A percentile compares a stretch with the other conserved stretches of the same genome.
phyloP scores from a whole-genome alignment of 1,140 invertebrate genomes.

The Charaxes varanes region DNA sequence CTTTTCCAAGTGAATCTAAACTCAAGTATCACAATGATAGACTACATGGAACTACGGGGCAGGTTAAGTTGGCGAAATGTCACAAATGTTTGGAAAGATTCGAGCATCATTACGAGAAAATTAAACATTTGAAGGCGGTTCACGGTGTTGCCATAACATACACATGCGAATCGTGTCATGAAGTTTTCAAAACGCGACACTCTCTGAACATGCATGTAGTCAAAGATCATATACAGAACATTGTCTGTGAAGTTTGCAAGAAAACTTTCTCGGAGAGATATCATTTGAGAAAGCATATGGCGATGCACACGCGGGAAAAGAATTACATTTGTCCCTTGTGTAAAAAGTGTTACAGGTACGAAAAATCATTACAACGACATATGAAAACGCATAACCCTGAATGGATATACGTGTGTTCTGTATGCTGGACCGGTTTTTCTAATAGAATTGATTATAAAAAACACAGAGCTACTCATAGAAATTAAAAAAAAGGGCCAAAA shows the following conservation, averaged over 20 bases:
- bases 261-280: slow-evolving; percentile 10
- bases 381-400: slow-evolving; percentile 13
- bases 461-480: slow-evolving; percentile 2
- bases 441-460: slow-evolving; percentile 2
- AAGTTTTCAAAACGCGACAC: slow-evolving; percentile 9
- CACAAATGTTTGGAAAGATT: slow-evolving; percentile 13
- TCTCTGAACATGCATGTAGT: slow-evolving; percentile 8
- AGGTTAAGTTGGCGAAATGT: slow-evolving; percentile 14
- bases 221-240: slow-evolving; percentile 14
- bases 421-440: slow-evolving; percentile 7
- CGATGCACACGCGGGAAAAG: slow-evolving; percentile 13
- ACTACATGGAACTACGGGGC: slow-evolving; percentile 2
- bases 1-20: slow-evolving; percentile 11
- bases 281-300: slow-evolving; percentile 19
- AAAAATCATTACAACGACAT: slow-evolving; percentile 16
- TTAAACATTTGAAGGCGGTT: slow-evolving; percentile 13
- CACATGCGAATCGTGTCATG: slow-evolving; percentile 10
- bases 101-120: slow-evolving; percentile 17
- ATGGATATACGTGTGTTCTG: slow-evolving; percentile 1
- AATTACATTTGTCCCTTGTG: slow-evolving; percentile 15
- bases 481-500: too few relatives aligned
- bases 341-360: slow-evolving; percentile 16
- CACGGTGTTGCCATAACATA: slow-evolving; percentile 9
- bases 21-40: slow-evolving; percentile 15
- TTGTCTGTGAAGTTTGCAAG: slow-evolving; percentile 16